Evolutionary conservation across 2,797 vertebrate species (phyloP).

Genomic region (Lacerta viridis): DNA sequence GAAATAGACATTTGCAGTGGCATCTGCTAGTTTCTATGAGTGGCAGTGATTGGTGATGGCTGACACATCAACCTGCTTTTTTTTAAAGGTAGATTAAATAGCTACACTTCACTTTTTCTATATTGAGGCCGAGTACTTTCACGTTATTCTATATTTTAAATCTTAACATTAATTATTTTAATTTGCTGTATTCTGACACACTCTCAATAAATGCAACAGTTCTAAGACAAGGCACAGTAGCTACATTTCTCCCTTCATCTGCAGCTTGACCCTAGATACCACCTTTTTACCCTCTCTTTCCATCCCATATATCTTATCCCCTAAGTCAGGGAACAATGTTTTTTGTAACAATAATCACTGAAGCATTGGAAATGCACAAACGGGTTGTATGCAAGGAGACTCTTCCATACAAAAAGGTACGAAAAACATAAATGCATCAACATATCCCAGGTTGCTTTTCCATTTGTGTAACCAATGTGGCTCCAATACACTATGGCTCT

Average conservation of each 20-base stretch:
- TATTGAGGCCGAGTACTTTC: not conserved
- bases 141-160: not conserved
- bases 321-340: not conserved
- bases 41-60: not conserved
- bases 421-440: not conserved
- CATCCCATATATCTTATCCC: not conserved
- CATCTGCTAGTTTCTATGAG: not conserved
- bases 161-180: not conserved
- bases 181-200: too few relatives aligned
- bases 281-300: not conserved
- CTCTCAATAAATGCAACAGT: not conserved
- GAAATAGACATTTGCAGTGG: constrained; percentile 35
- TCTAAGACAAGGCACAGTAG: not conserved
- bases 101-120: not conserved
- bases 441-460: not conserved
- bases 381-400: not conserved
- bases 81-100: not conserved
- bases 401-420: not conserved
- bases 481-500: not conserved
- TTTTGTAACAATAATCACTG: not conserved
- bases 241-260: not conserved
- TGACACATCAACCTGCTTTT: not conserved
- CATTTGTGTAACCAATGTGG: not conserved
- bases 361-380: too few relatives aligned
- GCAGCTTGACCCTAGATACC: too few relatives aligned